These are phyloP conservation scores for Trichosurus vulpecula DNA, from an alignment of 2,797 vertebrate genomes.

Conservation along the genomic window DNA sequence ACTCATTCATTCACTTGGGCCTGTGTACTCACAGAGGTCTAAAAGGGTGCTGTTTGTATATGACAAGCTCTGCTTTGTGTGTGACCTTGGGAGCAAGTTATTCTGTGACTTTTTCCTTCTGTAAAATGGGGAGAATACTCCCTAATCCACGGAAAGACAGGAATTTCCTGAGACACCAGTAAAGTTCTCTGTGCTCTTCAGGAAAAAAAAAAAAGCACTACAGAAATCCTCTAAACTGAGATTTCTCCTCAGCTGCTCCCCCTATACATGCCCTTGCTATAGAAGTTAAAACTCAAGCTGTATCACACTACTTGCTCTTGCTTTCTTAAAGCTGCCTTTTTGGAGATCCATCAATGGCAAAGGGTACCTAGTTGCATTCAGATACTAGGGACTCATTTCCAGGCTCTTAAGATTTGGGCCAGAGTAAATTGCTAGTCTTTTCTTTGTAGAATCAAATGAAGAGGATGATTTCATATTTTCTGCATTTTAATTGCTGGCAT, in stretches of 20 bases:
- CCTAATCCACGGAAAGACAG: background rate
- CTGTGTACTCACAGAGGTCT: slow-evolving; percentile 42
- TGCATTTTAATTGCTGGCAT: slow-evolving; percentile 78
- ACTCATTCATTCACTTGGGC: slow-evolving; percentile 13
- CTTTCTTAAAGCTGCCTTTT: slow-evolving; percentile 65
- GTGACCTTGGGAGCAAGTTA: slow-evolving; percentile 56
- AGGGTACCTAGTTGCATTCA: slow-evolving; percentile 54
- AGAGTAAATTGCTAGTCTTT: slow-evolving; percentile 57
- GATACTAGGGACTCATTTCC: slow-evolving; percentile 52
- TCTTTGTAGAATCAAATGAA: slow-evolving; percentile 68
- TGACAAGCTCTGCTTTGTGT: slow-evolving; percentile 21
- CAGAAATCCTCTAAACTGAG: slow-evolving; percentile 61
- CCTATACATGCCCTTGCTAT: slow-evolving; percentile 25
- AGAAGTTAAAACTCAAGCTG: slow-evolving; percentile 30
- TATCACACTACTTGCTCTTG: slow-evolving; percentile 67
- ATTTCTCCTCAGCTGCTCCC: slow-evolving; percentile 57
- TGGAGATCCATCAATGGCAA: slow-evolving; percentile 54
- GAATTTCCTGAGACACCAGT: slow-evolving; percentile 44
- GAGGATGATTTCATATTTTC: slow-evolving; percentile 75
- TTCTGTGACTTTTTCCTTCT: slow-evolving; percentile 20
- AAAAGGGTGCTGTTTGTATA: slow-evolving; percentile 4
- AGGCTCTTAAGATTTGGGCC: slow-evolving; percentile 64
- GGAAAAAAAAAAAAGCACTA: slow-evolving; percentile 17
- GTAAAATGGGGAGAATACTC: slow-evolving; percentile 34
- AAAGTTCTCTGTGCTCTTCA: slow-evolving; percentile 36